Evolutionary conservation across 2,113 vertebrate genomes (phyloP), one percentile per base, ranked within the genome.

Genomic region (Rhinichthys klamathensis): DNA sequence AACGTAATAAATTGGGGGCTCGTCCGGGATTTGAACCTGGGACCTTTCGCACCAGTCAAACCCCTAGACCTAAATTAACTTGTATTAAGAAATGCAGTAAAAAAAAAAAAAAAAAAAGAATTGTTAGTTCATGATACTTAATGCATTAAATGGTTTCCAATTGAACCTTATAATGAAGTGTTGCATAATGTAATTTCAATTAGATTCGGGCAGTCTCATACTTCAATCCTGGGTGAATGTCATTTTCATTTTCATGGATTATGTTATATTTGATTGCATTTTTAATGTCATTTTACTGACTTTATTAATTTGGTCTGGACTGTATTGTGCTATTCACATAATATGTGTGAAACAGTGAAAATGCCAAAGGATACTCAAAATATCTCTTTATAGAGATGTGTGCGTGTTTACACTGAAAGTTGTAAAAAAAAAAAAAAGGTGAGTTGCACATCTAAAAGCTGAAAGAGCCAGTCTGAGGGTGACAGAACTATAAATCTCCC

Each of bases 21-120:
- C 86, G 90, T 92, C 89, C 87, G 88, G 91, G 89, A 91, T 91
- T 91, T 91, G 88, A 92, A 89, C 86, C 89, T 85, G 88, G 89
- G 90, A 92, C 88, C 90, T 92, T 88, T 92, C 88, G 89, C 90
- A 92, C 90, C 89, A 91, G 89, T 89, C 89, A 91, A 88, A 91
- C 90, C 90, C 90, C 18, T 56, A 56, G 54, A 56, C 18, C 54
- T 23, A 23, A 56, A 56, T 56, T 7, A 56, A 51, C 49, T 56
- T 56, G 21, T 16, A 6, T 51, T 51, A 16, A 51, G 15, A 16
- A 51, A 16, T 51, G 49, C 49, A 51, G 4, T 15, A 16, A 51
- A 51, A 49, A 49, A 49, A 2, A 46, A 46, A 13, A 13, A n/a
- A 49, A 13, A 13, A 49, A 3, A 16, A 15, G 15, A 4, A 27